Conservation (phyloP, 1,140 invertebrate genomes). For the Medauroidea extradentata region DNA sequence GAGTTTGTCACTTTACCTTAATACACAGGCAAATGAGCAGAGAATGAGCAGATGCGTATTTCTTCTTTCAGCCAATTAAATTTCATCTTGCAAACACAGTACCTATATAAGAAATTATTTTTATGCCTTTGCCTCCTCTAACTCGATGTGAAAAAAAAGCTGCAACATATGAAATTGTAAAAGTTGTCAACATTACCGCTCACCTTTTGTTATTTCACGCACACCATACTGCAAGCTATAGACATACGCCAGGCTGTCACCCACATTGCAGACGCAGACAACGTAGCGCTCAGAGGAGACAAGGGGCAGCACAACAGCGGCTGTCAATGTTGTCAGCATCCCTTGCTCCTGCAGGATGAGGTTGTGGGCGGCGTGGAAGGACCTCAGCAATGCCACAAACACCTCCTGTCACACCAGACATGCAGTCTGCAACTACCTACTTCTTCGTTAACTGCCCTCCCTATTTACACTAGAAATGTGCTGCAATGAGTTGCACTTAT, state of each 20-base stretch:
- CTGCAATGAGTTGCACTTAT: no score
- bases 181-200: conserved; percentile 5
- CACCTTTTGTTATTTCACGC: conserved; percentile 65
- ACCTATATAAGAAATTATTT: no score
- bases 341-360: conserved; percentile 83
- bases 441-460: no score
- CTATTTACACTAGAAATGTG: no score
- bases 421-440: no score
- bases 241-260: conserved; percentile 85
- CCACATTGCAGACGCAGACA: conserved; percentile 87
- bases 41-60: not conserved
- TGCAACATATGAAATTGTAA: not conserved
- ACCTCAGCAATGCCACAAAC: conserved; percentile 72
- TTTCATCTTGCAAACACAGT: not conserved
- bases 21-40: no score
- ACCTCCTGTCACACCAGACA: conserved; percentile 55
- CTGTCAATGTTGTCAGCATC: conserved; percentile 80
- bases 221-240: conserved; percentile 74
- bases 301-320: conserved; percentile 68
- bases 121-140: no score
- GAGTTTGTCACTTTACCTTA: no score
- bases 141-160: not conserved
- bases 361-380: conserved; percentile 83
- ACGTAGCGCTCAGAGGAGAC: conserved; percentile 54
- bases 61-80: not conserved